Conservation (phyloP, 2,888 invertebrate species). For the Eledona agricola region DNA sequence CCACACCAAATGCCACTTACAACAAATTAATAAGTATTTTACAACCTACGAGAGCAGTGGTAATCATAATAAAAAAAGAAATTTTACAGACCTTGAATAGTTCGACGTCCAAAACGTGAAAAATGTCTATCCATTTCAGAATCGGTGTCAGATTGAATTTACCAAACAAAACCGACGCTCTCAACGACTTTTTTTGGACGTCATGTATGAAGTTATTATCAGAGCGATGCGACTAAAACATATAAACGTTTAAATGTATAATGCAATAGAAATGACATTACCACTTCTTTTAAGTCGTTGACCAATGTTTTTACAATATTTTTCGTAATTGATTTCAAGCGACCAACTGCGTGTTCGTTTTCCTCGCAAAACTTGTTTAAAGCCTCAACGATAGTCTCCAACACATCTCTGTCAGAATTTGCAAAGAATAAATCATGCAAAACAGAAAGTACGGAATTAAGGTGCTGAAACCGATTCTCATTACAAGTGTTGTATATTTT, state of each 20-base stretch:
- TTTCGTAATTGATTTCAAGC: conserved; percentile 7
- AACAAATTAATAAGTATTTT: conserved; percentile 11
- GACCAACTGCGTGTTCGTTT: not conserved
- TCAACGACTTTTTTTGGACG: not conserved
- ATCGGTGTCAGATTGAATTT: conserved; percentile 4
- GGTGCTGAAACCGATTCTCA: not conserved
- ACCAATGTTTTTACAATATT: not conserved
- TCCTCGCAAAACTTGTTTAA: conserved; percentile 4
- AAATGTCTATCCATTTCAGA: conserved; percentile 13
- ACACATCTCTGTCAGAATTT: not conserved
- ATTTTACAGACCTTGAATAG: conserved; percentile 5
- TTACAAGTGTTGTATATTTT: not conserved
- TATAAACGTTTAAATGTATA: not conserved
- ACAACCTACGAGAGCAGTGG: not conserved
- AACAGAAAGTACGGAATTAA: not conserved
- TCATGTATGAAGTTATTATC: not conserved
- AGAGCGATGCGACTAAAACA: not conserved
- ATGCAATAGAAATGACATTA: conserved; percentile 1
- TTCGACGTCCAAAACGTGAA: conserved; percentile 2
- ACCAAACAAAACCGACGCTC: conserved; percentile 6
- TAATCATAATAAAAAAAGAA: not conserved
- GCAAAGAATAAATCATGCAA: conserved; percentile 4
- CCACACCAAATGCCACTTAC: conserved; percentile 16
- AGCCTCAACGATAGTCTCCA: not conserved
- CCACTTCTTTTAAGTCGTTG: conserved; percentile 1